Evolutionary conservation across 2,888 invertebrate species (phyloP).

Genomic region (Cephus sareptanus): DNA sequence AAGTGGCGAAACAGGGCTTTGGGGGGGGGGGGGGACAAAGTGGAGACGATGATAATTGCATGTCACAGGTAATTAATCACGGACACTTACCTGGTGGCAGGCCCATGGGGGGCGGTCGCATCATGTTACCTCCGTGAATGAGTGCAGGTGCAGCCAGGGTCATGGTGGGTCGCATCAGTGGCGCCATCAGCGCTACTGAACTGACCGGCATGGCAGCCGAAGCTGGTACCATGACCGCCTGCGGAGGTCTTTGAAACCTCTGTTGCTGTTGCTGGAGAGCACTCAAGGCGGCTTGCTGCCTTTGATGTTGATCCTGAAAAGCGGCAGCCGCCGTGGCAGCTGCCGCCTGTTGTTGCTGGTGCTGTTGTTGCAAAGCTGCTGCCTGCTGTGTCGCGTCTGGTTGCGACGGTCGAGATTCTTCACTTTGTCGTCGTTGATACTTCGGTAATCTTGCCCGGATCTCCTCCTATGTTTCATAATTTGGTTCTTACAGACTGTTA

Average conservation of each 20-base stretch:
- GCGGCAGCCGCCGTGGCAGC: slow-evolving; percentile 67
- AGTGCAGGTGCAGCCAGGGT: slow-evolving; percentile 69
- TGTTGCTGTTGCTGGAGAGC: slow-evolving; percentile 65
- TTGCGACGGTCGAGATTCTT: slow-evolving; percentile 59
- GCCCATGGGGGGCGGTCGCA: slow-evolving; percentile 75
- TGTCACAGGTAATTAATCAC: slow-evolving; percentile 10
- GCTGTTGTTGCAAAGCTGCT: slow-evolving; percentile 37
- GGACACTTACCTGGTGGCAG: slow-evolving; percentile 74
- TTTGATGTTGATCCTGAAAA: slow-evolving; percentile 62
- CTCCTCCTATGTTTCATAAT: slow-evolving; percentile 73
- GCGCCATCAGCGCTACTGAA: slow-evolving; percentile 68
- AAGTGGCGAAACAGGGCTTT: not conserved
- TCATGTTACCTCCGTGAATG: slow-evolving; percentile 72
- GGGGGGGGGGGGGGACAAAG: not conserved
- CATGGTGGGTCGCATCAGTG: slow-evolving; percentile 68
- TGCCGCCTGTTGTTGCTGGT: slow-evolving; percentile 59
- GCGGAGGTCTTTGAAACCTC: slow-evolving; percentile 67
- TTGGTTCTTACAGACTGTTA: not conserved
- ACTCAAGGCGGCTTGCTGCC: slow-evolving; percentile 65
- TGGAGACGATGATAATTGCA: not conserved
- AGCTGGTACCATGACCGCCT: slow-evolving; percentile 67
- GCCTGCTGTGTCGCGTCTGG: slow-evolving; percentile 44
- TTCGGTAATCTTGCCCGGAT: slow-evolving; percentile 77
- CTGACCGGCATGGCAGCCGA: slow-evolving; percentile 66
- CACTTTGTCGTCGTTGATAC: slow-evolving; percentile 71